Evolutionary conservation across 2,888 invertebrate species (phyloP).

Genomic region (Phorcus lineatus): DNA sequence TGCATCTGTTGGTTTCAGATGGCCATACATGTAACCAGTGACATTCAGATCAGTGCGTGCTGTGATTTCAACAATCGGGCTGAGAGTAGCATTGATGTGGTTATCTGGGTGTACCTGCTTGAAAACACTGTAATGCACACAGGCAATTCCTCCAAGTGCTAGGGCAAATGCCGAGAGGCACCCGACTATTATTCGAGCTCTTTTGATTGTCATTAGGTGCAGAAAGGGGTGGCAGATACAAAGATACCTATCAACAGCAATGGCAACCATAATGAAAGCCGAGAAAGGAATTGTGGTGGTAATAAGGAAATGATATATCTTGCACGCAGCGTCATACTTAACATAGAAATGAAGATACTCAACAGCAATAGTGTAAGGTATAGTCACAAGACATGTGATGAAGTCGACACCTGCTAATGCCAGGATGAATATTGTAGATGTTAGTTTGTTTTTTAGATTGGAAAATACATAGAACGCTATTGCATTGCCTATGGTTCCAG

Average conservation of each 20-base stretch:
- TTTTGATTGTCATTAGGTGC: conserved; percentile 65
- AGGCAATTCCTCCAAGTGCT: conserved; percentile 51
- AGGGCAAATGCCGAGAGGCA: conserved; percentile 49
- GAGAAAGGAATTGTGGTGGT: conserved; percentile 69
- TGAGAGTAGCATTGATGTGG: background rate
- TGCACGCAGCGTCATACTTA: conserved; percentile 56
- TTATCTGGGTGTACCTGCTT: background rate
- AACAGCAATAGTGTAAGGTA: conserved; percentile 68
- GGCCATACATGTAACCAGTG: background rate
- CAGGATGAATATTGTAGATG: conserved; percentile 72
- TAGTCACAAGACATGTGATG: conserved; percentile 66
- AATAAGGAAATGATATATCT: conserved; percentile 66
- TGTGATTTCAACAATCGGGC: conserved; percentile 4
- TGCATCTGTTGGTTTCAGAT: conserved; percentile 17
- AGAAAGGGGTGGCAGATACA: conserved; percentile 71
- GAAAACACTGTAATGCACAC: conserved; percentile 53
- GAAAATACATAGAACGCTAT: conserved; percentile 73
- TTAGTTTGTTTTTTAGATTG: conserved; percentile 57
- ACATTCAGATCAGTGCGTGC: background rate
- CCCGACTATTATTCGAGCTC: conserved; percentile 57
- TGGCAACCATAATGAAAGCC: conserved; percentile 70
- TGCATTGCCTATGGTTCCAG: conserved; percentile 72
- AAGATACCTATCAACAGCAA: conserved; percentile 71
- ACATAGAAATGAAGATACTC: conserved; percentile 64
- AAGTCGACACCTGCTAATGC: conserved; percentile 71